Conservation (phyloP, 2,797 vertebrate species). For the Chaetophractus vellerosus region DNA sequence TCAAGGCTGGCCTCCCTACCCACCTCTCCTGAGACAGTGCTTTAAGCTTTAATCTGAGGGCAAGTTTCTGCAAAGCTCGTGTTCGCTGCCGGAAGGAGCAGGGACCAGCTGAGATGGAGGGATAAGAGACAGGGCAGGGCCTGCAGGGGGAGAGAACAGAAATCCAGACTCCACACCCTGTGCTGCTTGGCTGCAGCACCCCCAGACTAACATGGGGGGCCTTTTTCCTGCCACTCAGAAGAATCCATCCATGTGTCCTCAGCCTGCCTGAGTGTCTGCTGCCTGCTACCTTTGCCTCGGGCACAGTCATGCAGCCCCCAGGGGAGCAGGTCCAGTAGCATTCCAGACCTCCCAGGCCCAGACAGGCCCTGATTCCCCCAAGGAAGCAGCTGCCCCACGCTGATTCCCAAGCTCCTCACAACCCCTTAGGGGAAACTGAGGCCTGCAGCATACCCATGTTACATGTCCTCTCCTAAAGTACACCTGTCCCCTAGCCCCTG, state of each 20-base stretch:
- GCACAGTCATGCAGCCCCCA: background rate
- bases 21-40: slow-evolving; percentile 11
- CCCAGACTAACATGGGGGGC: background rate
- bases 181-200: background rate
- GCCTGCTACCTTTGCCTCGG: background rate
- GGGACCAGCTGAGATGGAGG: slow-evolving; percentile 55
- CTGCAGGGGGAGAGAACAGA: background rate
- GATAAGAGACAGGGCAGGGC: slow-evolving; percentile 69
- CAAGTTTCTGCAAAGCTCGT: slow-evolving; percentile 77
- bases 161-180: background rate
- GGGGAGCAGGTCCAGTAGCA: background rate
- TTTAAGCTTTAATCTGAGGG: slow-evolving; percentile 72
- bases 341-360: background rate
- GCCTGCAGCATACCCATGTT: background rate
- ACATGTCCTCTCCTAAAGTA: background rate
- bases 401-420: background rate
- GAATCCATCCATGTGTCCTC: background rate
- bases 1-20: background rate
- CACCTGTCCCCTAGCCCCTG: background rate
- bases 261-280: background rate
- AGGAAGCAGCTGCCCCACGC: background rate
- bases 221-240: background rate
- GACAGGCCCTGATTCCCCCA: background rate
- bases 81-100: slow-evolving; percentile 62
- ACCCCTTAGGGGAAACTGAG: background rate